A percentile compares a stretch with the other conserved stretches of the same genome.
These are phyloP conservation scores for Aythya fuligula DNA, from an alignment of 2,797 vertebrate species.

Conservation along the genomic window DNA sequence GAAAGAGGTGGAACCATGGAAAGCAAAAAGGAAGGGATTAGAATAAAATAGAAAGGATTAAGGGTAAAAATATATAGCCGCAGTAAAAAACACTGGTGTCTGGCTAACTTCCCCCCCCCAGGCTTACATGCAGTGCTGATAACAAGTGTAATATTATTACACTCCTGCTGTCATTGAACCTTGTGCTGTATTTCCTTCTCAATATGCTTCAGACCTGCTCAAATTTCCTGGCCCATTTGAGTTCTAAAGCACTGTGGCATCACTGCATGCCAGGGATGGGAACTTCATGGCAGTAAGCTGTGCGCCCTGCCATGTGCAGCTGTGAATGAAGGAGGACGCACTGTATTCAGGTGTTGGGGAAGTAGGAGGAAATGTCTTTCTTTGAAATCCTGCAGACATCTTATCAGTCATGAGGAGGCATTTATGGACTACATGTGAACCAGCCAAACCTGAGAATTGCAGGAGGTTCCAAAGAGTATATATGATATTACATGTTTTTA, in stretches of 20 bases:
- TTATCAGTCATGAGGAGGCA: background rate
- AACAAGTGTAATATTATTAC: background rate
- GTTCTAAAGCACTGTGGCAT: background rate
- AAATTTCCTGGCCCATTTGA: background rate
- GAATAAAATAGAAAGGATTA: background rate
- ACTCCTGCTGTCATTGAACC: background rate
- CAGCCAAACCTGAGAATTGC: background rate
- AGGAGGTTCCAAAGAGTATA: background rate
- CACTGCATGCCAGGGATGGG: background rate
- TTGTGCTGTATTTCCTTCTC: background rate
- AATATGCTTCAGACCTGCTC: background rate
- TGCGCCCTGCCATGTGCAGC: fast-evolving
- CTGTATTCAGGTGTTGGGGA: background rate
- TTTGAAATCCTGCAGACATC: background rate
- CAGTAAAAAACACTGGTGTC: background rate
- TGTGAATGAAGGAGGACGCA: background rate
- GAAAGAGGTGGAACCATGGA: background rate
- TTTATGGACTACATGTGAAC: background rate
- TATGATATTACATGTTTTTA: background rate
- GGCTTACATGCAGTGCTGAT: background rate
- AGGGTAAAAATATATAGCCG: background rate
- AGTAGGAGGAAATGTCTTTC: background rate
- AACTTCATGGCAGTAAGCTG: background rate
- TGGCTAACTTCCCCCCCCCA: background rate
- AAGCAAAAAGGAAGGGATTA: background rate